A percentile compares a stretch with the other conserved stretches of the same genome.
These are phyloP conservation scores for Chrysolina americana DNA, from an alignment of 2,888 invertebrate genomes.

Conservation along the genomic window DNA sequence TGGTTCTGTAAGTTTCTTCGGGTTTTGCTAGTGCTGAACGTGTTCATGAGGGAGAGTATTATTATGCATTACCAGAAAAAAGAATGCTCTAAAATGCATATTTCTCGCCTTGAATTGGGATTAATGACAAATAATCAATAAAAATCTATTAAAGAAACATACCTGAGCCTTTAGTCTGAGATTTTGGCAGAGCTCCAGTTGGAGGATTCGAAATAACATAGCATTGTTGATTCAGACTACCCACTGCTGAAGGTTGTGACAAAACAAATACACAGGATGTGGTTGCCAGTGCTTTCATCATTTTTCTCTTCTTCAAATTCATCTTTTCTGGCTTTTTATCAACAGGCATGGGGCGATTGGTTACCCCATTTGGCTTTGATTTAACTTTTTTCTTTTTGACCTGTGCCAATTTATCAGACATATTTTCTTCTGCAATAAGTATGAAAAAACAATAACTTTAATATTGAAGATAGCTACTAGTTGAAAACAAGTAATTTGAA, in stretches of 20 bases:
- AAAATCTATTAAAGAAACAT: not conserved
- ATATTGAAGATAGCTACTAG: too few relatives aligned
- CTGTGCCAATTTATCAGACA: constrained; percentile 25
- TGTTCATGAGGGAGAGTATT: too few relatives aligned
- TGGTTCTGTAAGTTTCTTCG: too few relatives aligned
- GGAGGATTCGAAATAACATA: constrained; percentile 54
- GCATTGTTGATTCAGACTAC: constrained; percentile 50
- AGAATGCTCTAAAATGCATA: not conserved
- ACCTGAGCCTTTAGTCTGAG: not conserved
- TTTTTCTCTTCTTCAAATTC: constrained; percentile 41
- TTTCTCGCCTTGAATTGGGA: not conserved
- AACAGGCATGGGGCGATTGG: constrained; percentile 31
- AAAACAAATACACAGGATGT: constrained; percentile 54
- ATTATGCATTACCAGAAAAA: too few relatives aligned
- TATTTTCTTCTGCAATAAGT: constrained; percentile 53
- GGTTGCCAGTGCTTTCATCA: constrained; percentile 36
- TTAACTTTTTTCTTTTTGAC: constrained; percentile 40
- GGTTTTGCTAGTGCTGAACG: too few relatives aligned
- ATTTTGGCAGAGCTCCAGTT: constrained; percentile 15
- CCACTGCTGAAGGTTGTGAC: constrained; percentile 48
- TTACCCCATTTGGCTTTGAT: constrained; percentile 23
- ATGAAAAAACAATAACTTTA: too few relatives aligned
- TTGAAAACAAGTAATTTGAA: constrained; percentile 14
- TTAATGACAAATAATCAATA: not conserved
- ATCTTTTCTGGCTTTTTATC: constrained; percentile 41